These are phyloP conservation scores for Drosophila neocordata DNA, from an alignment of 1,140 invertebrate genomes.

Conservation along the genomic window DNA sequence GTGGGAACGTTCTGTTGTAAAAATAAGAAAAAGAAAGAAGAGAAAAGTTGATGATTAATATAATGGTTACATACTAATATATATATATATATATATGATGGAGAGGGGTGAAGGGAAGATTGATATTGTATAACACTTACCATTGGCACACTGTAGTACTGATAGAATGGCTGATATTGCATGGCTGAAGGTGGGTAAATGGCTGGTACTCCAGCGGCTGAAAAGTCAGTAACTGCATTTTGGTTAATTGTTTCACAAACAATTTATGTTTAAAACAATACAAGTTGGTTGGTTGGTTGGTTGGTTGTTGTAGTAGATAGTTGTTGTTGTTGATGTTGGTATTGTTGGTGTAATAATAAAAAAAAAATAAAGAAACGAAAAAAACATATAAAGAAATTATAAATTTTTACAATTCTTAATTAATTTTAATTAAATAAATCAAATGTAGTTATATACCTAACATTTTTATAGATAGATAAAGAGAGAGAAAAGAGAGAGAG, in stretches of 20 bases:
- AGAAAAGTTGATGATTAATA: neutral
- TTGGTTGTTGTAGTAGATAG: slow-evolving; percentile 30
- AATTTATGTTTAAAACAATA: neutral
- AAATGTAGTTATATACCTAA: neutral
- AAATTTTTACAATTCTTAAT: slow-evolving; percentile 49
- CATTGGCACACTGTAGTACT: slow-evolving; percentile 83
- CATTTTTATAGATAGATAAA: neutral
- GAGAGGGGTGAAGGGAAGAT: neutral
- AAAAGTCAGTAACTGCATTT: slow-evolving; percentile 81
- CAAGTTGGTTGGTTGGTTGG: slow-evolving; percentile 33
- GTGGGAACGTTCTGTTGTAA: slow-evolving; percentile 81
- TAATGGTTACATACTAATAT: too few species aligned
- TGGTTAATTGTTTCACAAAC: slow-evolving; percentile 63
- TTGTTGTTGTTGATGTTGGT: slow-evolving; percentile 33
- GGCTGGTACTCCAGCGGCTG: slow-evolving; percentile 82
- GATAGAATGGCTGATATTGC: slow-evolving; percentile 83
- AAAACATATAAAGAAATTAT: slow-evolving; percentile 9
- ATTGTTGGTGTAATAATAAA: slow-evolving; percentile 59
- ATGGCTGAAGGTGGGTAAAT: slow-evolving; percentile 83
- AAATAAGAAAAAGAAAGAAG: too few species aligned
- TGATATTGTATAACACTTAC: slow-evolving; percentile 55
- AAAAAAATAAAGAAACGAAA: slow-evolving; percentile 55
- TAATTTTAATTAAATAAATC: neutral
- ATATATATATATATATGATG: neutral
- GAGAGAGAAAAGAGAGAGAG: neutral